Percentiles rank a stretch among this genome's conserved stretches.
Evolutionary conservation across 2,797 vertebrate species (phyloP).

Genomic region (Pipistrellus kuhlii): DNA sequence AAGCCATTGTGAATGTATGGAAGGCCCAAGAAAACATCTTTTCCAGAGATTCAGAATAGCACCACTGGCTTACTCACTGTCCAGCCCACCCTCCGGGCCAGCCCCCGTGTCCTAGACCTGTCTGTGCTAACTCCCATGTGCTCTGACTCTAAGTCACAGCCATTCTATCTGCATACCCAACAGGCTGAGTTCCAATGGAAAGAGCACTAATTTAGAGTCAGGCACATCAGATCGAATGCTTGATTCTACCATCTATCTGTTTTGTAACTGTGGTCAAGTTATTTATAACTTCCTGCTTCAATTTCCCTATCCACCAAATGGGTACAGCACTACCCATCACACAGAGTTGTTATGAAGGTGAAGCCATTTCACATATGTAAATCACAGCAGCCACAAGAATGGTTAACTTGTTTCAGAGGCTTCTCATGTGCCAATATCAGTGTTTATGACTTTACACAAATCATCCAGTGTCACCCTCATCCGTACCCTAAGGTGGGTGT

Average conservation of each 20-base stretch:
- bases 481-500: background rate
- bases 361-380: background rate
- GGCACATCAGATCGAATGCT: background rate
- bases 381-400: fast-evolving
- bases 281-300: background rate
- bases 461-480: fast-evolving
- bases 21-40: background rate
- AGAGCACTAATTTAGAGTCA: background rate
- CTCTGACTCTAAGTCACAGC: fast-evolving
- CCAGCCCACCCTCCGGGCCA: fast-evolving
- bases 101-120: fast-evolving
- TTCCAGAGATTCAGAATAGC: background rate
- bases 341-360: background rate
- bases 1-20: background rate
- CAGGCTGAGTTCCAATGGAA: fast-evolving
- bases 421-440: background rate
- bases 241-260: background rate
- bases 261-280: background rate
- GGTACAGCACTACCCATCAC: background rate
- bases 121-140: fast-evolving
- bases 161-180: background rate
- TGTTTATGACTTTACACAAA: fast-evolving
- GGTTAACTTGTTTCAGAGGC: background rate
- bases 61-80: fast-evolving
- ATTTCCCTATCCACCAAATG: background rate